Conservation (phyloP, 1,140 invertebrate genomes). For the Drosophila hydei region DNA sequence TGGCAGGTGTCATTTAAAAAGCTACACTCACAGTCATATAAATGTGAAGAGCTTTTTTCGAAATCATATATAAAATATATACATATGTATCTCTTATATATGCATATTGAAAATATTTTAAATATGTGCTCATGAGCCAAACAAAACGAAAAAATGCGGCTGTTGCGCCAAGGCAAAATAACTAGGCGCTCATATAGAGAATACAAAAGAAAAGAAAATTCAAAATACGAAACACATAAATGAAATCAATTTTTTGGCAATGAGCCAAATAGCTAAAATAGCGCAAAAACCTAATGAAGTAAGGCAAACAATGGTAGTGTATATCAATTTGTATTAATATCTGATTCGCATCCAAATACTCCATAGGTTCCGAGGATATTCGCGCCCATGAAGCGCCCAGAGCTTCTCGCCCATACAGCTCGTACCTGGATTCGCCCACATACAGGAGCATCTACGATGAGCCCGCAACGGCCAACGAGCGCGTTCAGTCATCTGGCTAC, state of each 20-base stretch:
- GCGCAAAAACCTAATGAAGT: conserved; percentile 59
- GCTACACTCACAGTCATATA: conserved; percentile 31
- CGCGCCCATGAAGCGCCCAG: conserved; percentile 89
- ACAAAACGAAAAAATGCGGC: conserved; percentile 61
- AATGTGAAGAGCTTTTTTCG: conserved; percentile 51
- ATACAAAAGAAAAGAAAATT: conserved; percentile 21
- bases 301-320: conserved; percentile 14
- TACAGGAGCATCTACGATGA: conserved; percentile 93
- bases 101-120: conserved; percentile 68
- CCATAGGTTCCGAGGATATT: conserved; percentile 93
- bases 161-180: conserved; percentile 50
- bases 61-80: conserved; percentile 17
- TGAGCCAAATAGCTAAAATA: conserved; percentile 70
- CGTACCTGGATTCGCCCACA: conserved; percentile 86
- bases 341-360: conserved; percentile 26
- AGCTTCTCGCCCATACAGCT: conserved; percentile 83
- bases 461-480: conserved; percentile 90
- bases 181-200: conserved; percentile 47
- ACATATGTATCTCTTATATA: conserved; percentile 13
- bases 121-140: conserved; percentile 67
- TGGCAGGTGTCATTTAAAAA: conserved; percentile 74
- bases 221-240: conserved; percentile 52
- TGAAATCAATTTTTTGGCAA: conserved; percentile 72
- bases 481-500: conserved; percentile 93
- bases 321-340: conserved; percentile 25